Conservation (phyloP, 2,113 vertebrate species). For the Takifugu flavidus region DNA sequence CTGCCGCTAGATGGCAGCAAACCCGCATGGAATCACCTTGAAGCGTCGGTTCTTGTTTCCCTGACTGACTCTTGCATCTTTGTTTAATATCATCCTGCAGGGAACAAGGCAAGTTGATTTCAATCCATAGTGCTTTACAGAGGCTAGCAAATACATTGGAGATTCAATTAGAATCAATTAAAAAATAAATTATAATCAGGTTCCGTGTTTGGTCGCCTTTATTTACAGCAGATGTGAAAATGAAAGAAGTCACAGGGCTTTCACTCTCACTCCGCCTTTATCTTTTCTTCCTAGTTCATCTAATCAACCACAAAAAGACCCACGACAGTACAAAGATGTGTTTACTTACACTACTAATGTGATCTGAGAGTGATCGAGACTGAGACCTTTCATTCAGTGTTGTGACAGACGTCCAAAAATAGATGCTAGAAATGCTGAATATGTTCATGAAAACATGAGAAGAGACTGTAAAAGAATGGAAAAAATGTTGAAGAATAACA, state of each 20-base stretch:
- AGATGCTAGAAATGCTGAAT: slow-evolving; percentile 15
- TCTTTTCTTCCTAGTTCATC: no score
- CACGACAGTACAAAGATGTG: not conserved
- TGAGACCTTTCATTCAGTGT: not conserved
- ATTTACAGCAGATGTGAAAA: no score
- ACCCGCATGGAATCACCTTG: slow-evolving; percentile 41
- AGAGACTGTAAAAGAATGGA: slow-evolving; percentile 32
- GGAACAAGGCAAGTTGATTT: slow-evolving; percentile 9
- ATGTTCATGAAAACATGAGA: slow-evolving; percentile 11
- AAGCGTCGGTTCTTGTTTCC: slow-evolving; percentile 42
- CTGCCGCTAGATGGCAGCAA: slow-evolving; percentile 56
- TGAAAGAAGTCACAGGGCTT: no score
- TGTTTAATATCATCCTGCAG: slow-evolving; percentile 44
- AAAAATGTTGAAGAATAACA: slow-evolving; percentile 48
- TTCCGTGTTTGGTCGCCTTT: no score
- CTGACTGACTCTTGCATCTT: slow-evolving; percentile 1
- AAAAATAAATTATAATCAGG: no score
- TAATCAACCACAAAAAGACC: not conserved
- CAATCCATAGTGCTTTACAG: not conserved
- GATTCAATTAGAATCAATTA: no score
- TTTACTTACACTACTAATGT: not conserved
- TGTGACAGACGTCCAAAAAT: slow-evolving; percentile 11
- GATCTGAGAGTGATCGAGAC: not conserved
- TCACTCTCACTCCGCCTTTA: no score
- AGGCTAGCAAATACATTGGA: no score